phyloP scores from a whole-genome alignment of 1,140 invertebrate species.

The Elysia chlorotica region DNA sequence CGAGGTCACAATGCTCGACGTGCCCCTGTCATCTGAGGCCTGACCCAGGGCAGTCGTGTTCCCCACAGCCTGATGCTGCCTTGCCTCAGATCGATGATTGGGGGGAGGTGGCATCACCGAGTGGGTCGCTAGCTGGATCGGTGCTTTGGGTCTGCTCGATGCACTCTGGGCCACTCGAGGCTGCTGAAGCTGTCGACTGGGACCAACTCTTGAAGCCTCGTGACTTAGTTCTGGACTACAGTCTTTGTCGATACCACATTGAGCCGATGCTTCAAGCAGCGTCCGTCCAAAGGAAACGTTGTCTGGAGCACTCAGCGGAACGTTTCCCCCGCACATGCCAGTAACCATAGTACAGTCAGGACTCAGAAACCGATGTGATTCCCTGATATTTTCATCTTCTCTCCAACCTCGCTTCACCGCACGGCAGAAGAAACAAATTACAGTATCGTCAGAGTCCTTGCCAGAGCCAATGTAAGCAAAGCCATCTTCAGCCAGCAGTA shows the following conservation, averaged over 20 bases:
- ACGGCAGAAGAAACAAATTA: conserved; percentile 34
- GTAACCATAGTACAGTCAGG: conserved; percentile 30
- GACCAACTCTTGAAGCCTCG: too few species aligned
- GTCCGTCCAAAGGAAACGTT: not conserved
- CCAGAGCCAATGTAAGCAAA: conserved; percentile 30
- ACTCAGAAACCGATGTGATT: conserved; percentile 24
- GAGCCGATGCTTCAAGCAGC: not conserved
- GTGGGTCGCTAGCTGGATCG: not conserved
- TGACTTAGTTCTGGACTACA: not conserved
- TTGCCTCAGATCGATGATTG: too few species aligned
- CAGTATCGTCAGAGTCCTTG: conserved; percentile 6
- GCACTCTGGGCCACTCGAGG: not conserved
- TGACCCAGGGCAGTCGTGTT: too few species aligned
- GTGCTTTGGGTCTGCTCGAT: not conserved
- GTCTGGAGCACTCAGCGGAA: not conserved
- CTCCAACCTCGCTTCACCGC: conserved; percentile 28
- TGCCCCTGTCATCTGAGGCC: too few species aligned
- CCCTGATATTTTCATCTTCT: conserved; percentile 21
- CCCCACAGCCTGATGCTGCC: too few species aligned
- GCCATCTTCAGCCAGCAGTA: conserved; percentile 75
- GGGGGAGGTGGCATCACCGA: too few species aligned
- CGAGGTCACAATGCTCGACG: too few species aligned
- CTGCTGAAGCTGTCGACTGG: too few species aligned
- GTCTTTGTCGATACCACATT: not conserved
- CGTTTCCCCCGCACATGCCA: conserved; percentile 17